Evolutionary conservation across 2,797 vertebrate genomes (phyloP).

Genomic region (Cheirogaleus major): DNA sequence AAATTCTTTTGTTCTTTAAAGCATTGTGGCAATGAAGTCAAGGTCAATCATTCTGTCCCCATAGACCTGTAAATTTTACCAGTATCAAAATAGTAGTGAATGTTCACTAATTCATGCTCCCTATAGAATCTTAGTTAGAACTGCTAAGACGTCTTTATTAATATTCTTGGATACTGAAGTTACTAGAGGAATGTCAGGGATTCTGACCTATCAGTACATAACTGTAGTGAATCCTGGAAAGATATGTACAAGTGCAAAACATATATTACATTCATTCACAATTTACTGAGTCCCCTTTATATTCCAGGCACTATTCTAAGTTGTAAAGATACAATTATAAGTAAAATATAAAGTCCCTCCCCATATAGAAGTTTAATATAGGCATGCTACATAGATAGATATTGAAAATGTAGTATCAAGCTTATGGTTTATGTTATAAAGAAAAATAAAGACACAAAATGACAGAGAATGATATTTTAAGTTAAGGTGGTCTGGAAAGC

Average conservation of each 20-base stretch:
- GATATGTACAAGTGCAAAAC: background rate
- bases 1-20: slow-evolving; percentile 37
- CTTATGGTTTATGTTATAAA: background rate
- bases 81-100: background rate
- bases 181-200: background rate
- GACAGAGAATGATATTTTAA: background rate
- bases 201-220: background rate
- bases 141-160: background rate
- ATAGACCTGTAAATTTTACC: background rate
- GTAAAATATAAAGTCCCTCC: background rate
- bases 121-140: background rate
- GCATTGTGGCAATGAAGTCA: background rate
- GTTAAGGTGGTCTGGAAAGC: background rate
- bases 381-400: background rate
- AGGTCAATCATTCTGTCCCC: background rate
- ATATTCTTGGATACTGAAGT: background rate
- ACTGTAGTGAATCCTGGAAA: background rate
- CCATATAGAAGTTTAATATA: background rate
- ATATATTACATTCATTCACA: background rate
- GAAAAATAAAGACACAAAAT: background rate
- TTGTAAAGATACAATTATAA: background rate
- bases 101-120: background rate
- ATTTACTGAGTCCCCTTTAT: background rate
- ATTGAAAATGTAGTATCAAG: background rate
- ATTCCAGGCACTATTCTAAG: background rate